phyloP scores from a whole-genome alignment of 2,888 invertebrate species.

The Scaptomyza cyrtandrae region DNA sequence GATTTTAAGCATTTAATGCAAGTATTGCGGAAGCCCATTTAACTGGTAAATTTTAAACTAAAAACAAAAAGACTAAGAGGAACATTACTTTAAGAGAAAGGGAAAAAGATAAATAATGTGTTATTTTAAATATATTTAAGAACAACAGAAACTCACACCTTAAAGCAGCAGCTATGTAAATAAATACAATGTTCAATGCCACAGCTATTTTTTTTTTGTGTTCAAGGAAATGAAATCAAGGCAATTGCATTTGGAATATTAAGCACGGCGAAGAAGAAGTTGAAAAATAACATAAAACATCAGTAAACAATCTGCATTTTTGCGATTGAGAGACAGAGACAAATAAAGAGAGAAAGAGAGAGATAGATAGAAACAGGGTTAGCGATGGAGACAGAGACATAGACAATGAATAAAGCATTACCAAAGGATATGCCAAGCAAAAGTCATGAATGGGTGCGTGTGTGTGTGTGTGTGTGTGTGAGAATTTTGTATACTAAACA shows the following conservation, averaged over 20 bases:
- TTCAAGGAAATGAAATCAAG: slow-evolving; percentile 45
- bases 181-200: slow-evolving; percentile 3
- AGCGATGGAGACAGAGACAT: slow-evolving; percentile 21
- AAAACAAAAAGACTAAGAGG: no score
- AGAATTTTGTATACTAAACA: slow-evolving; percentile 57
- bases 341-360: no score
- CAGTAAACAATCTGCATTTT: slow-evolving; percentile 75
- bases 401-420: slow-evolving; percentile 71
- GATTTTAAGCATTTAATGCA: no score
- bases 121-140: no score
- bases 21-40: no score
- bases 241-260: slow-evolving; percentile 56
- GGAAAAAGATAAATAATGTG: no score
- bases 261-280: slow-evolving; percentile 46
- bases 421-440: slow-evolving; percentile 39
- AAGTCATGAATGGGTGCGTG: slow-evolving; percentile 5
- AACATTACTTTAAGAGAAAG: no score
- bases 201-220: neutral
- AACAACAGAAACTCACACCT: no score
- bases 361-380: neutral
- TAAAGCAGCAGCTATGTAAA: no score
- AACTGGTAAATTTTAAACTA: no score
- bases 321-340: slow-evolving; percentile 20
- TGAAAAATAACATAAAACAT: slow-evolving; percentile 61
- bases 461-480: slow-evolving; percentile 8